Base-by-base conservation (phyloP, 2,113 vertebrate genomes). In the Saccopteryx leptura region DNA sequence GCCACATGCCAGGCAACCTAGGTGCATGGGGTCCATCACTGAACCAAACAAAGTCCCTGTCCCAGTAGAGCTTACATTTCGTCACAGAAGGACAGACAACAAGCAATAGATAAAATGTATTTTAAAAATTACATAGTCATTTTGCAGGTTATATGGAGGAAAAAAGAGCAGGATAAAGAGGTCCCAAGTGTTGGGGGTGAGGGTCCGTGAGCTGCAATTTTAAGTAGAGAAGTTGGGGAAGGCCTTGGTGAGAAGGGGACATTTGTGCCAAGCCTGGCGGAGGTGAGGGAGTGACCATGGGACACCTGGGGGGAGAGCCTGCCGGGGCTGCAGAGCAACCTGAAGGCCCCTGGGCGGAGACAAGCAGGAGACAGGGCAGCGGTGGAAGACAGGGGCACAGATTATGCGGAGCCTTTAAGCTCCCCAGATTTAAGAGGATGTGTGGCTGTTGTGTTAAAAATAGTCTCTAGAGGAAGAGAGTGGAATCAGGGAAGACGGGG, bases 401-500 rank as follows among this genome's bases (percentile, higher is more conserved):
- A 39, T 81, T 74, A 8, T 2, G 12, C 19, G 31, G 56, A 75
- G 14, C 12, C 13, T 54, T 66, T 68, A 65, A 90, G 58, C 58
- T 74, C 75, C 85, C 33, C 17, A 24, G 23, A 78, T 39, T 50
- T 33, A 39, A 65, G 31, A 60, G 54, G 54, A 31, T 75, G 11
- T 63, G 60, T 90, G 90, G 79, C 84, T 95, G 28, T 78, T 19
- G 1, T 54, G 61, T 61, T 86, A 61, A 75, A 82, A 78, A n/a
- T 1, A 31, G 60, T 63, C 50, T n/a, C 2, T 15, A 50, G 23
- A 52, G 39, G 79, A 10, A 80, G 79, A 52, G 24, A 24, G 56
- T 60, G 9, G 56, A 12, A 23, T 58, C 10, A 6, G 46, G n/a
- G 65, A 21, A 79, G 81, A 69, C 71, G 66, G 69, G 48, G 26